These are phyloP conservation scores for Misgurnus mizolepis DNA, from an alignment of 2,113 vertebrate species.

Conservation along the genomic window DNA sequence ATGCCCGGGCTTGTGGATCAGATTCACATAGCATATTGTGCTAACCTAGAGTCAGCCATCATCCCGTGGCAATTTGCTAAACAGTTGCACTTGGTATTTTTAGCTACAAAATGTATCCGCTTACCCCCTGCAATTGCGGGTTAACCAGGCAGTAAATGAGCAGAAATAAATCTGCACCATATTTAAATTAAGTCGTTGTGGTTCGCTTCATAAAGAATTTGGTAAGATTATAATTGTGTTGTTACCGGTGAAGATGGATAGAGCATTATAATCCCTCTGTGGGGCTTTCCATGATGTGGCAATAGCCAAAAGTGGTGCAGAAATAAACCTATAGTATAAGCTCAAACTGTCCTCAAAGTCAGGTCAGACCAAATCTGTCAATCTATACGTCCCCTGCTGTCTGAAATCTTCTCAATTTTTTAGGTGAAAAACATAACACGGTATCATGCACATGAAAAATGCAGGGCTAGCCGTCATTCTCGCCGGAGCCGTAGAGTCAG, in stretches of 20 bases:
- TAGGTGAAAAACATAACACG: slow-evolving; percentile 20
- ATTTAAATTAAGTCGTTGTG: no score
- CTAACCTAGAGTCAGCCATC: background rate
- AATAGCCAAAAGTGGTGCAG: background rate
- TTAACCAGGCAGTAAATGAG: no score
- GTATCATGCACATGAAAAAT: background rate
- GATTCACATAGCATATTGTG: slow-evolving; percentile 1
- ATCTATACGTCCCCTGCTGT: background rate
- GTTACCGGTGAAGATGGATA: no score
- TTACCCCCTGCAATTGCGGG: no score
- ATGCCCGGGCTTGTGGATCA: background rate
- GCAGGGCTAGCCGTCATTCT: slow-evolving; percentile 30
- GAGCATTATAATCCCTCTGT: no score
- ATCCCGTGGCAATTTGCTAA: background rate
- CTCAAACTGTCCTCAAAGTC: slow-evolving; percentile 10
- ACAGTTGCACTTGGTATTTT: no score
- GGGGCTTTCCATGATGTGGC: background rate
- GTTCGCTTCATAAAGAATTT: no score
- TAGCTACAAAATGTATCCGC: no score
- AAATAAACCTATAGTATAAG: background rate
- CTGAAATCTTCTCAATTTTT: slow-evolving; percentile 10
- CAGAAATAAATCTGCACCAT: no score
- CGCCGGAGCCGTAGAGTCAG: slow-evolving; percentile 10
- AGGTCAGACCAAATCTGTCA: slow-evolving; percentile 1
- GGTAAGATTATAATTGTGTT: no score